These are phyloP conservation scores for Hymenopus coronatus DNA, from an alignment of 2,888 invertebrate genomes.

Conservation along the genomic window DNA sequence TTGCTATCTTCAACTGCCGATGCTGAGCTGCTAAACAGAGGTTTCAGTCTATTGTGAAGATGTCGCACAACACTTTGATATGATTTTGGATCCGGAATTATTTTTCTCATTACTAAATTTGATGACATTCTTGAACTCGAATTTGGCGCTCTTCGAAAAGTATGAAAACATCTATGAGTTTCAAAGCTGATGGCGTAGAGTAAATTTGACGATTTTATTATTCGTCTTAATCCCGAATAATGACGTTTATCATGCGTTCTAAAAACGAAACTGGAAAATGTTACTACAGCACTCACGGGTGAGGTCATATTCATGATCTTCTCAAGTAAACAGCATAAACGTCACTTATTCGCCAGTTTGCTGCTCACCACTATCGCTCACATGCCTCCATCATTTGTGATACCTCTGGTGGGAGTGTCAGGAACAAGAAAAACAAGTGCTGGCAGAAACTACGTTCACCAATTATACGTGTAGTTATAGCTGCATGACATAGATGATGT, in stretches of 20 bases:
- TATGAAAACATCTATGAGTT: not conserved
- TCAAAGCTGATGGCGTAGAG: not conserved
- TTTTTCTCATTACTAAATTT: not conserved
- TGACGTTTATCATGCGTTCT: not conserved
- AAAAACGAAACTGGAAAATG: not conserved
- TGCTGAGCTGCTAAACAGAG: not conserved
- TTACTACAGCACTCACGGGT: not conserved
- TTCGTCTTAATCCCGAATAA: constrained; percentile 5
- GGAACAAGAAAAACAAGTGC: not conserved
- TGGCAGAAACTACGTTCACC: not conserved
- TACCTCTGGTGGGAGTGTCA: not conserved
- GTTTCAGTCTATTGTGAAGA: not conserved
- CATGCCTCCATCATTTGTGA: not conserved
- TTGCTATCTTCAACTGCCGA: constrained; percentile 4
- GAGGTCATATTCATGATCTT: not conserved
- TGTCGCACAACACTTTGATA: constrained; percentile 2
- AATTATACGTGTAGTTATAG: not conserved
- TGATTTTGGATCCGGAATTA: not conserved
- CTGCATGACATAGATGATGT: too few relatives aligned
- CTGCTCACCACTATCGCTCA: not conserved
- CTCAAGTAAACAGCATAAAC: not conserved
- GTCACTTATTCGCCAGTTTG: not conserved
- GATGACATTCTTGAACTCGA: not conserved
- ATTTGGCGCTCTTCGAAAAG: constrained; percentile 17
- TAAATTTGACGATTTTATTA: not conserved